Percentiles rank a stretch among this genome's conserved stretches.
These are phyloP conservation scores for Miichthys miiuy DNA, from an alignment of 2,797 vertebrate genomes.

Conservation along the genomic window DNA sequence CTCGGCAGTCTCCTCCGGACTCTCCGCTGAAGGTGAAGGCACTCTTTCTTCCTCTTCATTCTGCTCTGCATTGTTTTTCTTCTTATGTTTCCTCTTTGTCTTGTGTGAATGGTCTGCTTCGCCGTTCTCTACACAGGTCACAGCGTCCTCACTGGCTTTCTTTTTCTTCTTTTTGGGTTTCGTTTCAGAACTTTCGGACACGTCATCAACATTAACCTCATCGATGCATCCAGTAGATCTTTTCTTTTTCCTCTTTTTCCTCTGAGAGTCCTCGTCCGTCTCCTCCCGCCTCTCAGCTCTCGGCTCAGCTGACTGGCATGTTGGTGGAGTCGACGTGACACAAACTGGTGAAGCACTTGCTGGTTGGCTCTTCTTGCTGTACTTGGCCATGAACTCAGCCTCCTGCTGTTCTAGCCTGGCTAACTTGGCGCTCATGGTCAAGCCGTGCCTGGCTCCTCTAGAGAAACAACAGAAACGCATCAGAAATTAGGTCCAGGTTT, in stretches of 20 bases:
- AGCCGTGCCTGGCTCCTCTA: conserved; percentile 93
- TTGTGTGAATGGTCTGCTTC: neutral
- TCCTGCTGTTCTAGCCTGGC: conserved; percentile 94
- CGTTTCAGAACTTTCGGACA: conserved; percentile 19
- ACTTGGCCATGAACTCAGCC: conserved; percentile 89
- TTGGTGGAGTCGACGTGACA: neutral
- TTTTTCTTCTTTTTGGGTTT: conserved; percentile 64
- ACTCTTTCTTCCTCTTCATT: neutral
- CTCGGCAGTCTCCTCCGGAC: conserved; percentile 10
- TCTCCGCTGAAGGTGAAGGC: conserved; percentile 1
- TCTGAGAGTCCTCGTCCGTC: neutral
- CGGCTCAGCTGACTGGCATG: neutral
- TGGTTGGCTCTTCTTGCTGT: conserved; percentile 74
- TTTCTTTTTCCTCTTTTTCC: conserved; percentile 56
- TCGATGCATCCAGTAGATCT: neutral
- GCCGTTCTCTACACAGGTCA: neutral
- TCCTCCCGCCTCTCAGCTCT: conserved; percentile 34
- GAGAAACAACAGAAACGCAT: conserved; percentile 16
- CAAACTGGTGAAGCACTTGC: neutral
- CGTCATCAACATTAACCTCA: neutral
- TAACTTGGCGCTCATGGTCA: conserved; percentile 95
- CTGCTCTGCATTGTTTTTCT: conserved; percentile 22
- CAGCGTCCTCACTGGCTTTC: neutral
- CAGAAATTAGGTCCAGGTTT: neutral
- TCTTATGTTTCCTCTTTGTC: conserved; percentile 68